Evolutionary conservation across 1,140 invertebrate genomes (phyloP), one percentile per base, ranked within the genome.

Genomic region (Triops cancriformis): DNA sequence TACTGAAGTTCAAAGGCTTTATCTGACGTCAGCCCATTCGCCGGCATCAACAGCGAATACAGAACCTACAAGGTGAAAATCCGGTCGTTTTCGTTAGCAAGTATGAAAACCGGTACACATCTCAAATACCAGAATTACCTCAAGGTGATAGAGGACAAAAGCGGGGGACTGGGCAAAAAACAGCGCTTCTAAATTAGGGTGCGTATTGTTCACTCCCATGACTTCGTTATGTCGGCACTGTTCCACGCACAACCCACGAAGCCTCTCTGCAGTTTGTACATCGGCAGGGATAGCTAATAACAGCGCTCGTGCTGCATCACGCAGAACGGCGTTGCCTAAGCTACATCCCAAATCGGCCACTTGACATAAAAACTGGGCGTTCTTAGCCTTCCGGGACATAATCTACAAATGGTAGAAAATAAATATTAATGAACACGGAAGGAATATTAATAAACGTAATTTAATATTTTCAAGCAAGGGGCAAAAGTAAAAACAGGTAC

Each of bases 31-130:
- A 92, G 91, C 81, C 95, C 94, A 31, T 91, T 84, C 11, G 95
- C 94, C 18, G 96, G 96, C 91, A 98, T 96, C 45, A 98, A 85
- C 82, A 98, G 87, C 73, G 94, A 91, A 84, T 98, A 97, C 73
- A 96, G 85, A 73, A 97, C 94, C 89, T 96, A 85, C 79, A 28
- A 76, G 31, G 74, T 43, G 27, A 64, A 76, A 79, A 79, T 9
- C 28, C 41, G 23, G 77, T 27, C 26, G 64, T 1, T n/a, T 51
- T 79, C 72, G 26, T 80, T 12, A 77, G 12, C 18, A 80, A 23
- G 9, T 79, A 26, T 1, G 23, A 18, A n/a, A n/a, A n/a, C n/a
- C n/a, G n/a, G 14, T 64, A 10, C 26, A 73, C 6, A 14, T 77
- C 74, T 1, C 75, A 79, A 82, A 37, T 37, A 37, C 7, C 2